Evolutionary conservation across 1,140 invertebrate genomes (phyloP).

Genomic region (Euborellia annulipes): DNA sequence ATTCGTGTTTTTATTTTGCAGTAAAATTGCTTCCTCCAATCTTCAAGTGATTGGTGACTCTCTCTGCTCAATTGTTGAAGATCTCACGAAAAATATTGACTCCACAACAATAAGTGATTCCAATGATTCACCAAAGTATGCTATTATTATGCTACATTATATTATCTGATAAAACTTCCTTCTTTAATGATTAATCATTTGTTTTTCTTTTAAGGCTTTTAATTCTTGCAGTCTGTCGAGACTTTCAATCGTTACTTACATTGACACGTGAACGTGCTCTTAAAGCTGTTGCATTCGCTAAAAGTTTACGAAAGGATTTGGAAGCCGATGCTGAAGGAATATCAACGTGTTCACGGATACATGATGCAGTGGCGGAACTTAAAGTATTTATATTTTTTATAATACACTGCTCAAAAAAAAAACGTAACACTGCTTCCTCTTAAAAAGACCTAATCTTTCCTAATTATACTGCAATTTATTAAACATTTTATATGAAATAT

Average conservation of each 20-base stretch:
- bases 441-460: too few relatives aligned
- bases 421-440: too few relatives aligned
- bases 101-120: constrained; percentile 2
- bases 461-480: too few relatives aligned
- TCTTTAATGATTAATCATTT: background rate
- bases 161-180: too few relatives aligned
- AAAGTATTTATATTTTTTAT: too few relatives aligned
- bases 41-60: constrained; percentile 33
- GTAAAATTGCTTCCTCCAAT: constrained; percentile 30
- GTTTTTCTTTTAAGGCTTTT: constrained; percentile 29
- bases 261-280: constrained; percentile 61
- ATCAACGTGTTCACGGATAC: constrained; percentile 21
- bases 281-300: constrained; percentile 62
- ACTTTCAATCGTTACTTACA: constrained; percentile 61
- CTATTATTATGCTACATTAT: background rate
- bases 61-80: constrained; percentile 33
- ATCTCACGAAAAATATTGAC: constrained; percentile 18
- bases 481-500: too few relatives aligned
- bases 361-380: constrained; percentile 40
- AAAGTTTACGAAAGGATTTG: constrained; percentile 53
- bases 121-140: constrained; percentile 21
- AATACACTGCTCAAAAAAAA: too few relatives aligned
- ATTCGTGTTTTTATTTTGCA: constrained; percentile 11
- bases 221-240: constrained; percentile 53
- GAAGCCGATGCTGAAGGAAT: constrained; percentile 32